Evolutionary conservation across 2,113 vertebrate genomes (phyloP).

Genomic region (Telmatochromis brichardi): DNA sequence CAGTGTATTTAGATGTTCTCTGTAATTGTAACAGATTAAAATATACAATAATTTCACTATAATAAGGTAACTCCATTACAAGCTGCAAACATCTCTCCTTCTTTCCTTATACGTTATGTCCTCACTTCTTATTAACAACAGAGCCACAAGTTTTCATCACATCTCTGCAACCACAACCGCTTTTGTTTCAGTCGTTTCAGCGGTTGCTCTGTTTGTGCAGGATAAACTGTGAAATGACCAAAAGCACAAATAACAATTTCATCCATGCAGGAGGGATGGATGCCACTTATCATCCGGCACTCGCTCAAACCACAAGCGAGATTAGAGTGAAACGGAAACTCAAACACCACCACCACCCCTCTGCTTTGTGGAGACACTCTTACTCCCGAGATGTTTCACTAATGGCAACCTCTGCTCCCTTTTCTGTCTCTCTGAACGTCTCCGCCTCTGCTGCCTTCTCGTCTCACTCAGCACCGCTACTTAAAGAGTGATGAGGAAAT

Average conservation of each 20-base stretch:
- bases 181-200: not conserved
- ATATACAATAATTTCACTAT: not conserved
- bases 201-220: slow-evolving; percentile 3
- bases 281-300: slow-evolving; percentile 19
- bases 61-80: not conserved
- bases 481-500: slow-evolving; percentile 34
- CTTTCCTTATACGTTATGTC: not conserved
- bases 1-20: not conserved
- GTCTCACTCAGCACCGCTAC: slow-evolving; percentile 19
- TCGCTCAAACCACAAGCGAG: not conserved
- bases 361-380: slow-evolving; percentile 20
- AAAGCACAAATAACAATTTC: not conserved
- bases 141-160: not conserved
- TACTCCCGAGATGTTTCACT: slow-evolving; percentile 37
- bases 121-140: not conserved
- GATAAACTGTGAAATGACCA: slow-evolving; percentile 8
- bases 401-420: slow-evolving; percentile 30
- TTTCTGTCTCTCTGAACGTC: slow-evolving; percentile 20
- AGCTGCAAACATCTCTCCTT: not conserved
- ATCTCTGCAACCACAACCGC: not conserved
- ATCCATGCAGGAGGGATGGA: not conserved
- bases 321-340: slow-evolving; percentile 37
- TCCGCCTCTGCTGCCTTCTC: slow-evolving; percentile 3
- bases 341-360: not conserved
- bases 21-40: not conserved